These are phyloP conservation scores for Solenodon paradoxus DNA, from an alignment of 2,113 vertebrate species.

Conservation along the genomic window DNA sequence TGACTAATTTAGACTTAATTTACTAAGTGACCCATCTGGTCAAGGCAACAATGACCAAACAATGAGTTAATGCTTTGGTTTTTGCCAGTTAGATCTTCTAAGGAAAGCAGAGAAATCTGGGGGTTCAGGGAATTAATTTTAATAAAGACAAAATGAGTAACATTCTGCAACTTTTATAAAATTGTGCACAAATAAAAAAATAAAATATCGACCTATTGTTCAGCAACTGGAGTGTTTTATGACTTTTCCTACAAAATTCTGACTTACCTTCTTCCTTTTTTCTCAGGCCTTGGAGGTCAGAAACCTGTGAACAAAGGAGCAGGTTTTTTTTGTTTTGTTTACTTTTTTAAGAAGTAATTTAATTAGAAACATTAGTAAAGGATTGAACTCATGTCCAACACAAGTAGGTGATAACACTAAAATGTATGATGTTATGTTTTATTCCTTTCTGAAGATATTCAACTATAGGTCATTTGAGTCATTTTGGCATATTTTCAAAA, in stretches of 20 bases:
- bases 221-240: neutral
- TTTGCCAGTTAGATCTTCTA: neutral
- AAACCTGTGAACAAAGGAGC: neutral
- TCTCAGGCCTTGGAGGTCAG: neutral
- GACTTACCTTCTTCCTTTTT: neutral
- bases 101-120: neutral
- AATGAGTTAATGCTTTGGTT: neutral
- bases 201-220: neutral
- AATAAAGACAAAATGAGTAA: neutral
- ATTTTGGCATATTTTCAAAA: constrained; percentile 80
- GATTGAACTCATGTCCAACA: neutral
- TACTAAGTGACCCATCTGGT: neutral
- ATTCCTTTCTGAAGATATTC: constrained; percentile 72
- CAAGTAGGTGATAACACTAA: neutral
- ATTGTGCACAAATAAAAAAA: too few relatives aligned
- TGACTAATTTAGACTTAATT: neutral
- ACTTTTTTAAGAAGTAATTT: neutral
- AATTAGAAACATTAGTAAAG: neutral
- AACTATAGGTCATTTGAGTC: constrained; percentile 68
- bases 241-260: neutral
- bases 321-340: neutral
- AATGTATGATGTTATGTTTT: neutral
- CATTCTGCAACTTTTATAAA: too few relatives aligned
- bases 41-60: neutral
- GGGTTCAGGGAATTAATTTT: neutral